Evolutionary conservation across 2,113 vertebrate genomes (phyloP).

Genomic region (Periophthalmodon schlosseri): DNA sequence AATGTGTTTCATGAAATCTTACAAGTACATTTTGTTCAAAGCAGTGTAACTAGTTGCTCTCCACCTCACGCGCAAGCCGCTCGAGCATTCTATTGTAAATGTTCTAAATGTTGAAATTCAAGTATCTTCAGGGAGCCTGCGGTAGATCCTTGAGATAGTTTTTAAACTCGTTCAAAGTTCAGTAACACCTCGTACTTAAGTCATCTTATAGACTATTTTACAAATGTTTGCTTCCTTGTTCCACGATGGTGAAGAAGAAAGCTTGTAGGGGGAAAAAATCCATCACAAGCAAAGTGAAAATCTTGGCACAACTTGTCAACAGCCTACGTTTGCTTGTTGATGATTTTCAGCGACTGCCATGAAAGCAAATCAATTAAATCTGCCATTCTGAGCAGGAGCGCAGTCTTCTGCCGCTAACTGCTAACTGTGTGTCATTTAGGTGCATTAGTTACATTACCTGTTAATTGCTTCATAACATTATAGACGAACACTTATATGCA

Average conservation of each 20-base stretch:
- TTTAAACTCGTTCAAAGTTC: constrained; percentile 40
- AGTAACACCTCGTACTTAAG: constrained; percentile 5
- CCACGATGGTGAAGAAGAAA: constrained; percentile 16
- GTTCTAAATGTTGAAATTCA: neutral
- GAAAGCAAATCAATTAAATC: constrained; percentile 72
- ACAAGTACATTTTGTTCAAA: constrained; percentile 15
- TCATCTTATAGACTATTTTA: constrained; percentile 15
- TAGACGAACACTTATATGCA: constrained; percentile 49
- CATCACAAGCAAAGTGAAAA: constrained; percentile 24
- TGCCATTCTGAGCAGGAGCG: constrained; percentile 40
- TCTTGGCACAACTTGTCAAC: constrained; percentile 54
- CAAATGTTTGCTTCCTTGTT: constrained; percentile 21
- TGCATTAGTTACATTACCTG: constrained; percentile 45
- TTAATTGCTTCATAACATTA: constrained; percentile 54
- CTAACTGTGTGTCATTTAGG: constrained; percentile 44
- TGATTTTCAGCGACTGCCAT: constrained; percentile 55
- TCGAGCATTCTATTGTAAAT: neutral
- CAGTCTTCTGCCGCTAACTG: constrained; percentile 37
- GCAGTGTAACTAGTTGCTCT: constrained; percentile 2
- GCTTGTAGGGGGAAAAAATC: constrained; percentile 7
- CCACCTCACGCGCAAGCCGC: neutral
- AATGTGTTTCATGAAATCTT: constrained; percentile 9
- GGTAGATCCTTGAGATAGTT: neutral
- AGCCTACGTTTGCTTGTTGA: constrained; percentile 52
- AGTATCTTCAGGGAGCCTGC: neutral